Evolutionary conservation across 2,113 vertebrate species (phyloP), one percentile per base, ranked within the genome.

Genomic region (Neogobius melanostomus): DNA sequence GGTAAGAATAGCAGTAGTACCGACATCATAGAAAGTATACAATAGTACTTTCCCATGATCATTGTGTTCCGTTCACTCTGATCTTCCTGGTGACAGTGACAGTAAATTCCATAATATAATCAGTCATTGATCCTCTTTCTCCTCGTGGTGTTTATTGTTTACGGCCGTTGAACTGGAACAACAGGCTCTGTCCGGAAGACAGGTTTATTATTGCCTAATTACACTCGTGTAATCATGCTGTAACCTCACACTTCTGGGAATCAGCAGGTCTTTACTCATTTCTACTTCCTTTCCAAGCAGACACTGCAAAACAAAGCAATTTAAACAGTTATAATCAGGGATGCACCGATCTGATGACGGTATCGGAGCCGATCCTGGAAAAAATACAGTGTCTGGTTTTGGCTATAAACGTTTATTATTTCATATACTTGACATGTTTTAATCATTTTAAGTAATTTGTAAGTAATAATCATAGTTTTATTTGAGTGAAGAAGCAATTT

Each of bases 71-170:
- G 4, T 10, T 59, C 12, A 14, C 6, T 59, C 11, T 42, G 5
- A 9, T 42, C 28, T 59, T 59, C 56, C 56, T 59, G 56, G 12
- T 15, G 11, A 59, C 56, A 59, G 56, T 59, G 56, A 59, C 56
- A 59, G 56, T 59, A 42, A 42, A 59, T 59, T 12, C 56, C 56
- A 42, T 28, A 14, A n/a, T n/a, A n/a, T 36, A 56, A 14, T 42
- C 7, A 14, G 21, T 9, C 0, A 47, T 11, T 59, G 42, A 59
- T 59, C 54, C 54, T 57, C 56, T 59, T 59, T 42, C 28, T 42
- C 11, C 56, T 42, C 11, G 7, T 59, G 17, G 8, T 42, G 28
- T 59, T 59, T 36, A 42, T 15, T 59, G 56, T 42, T 59, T 42
- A 42, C 1, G 21, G 17, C 11, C 5, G 54, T 36, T 12, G 28